These are phyloP conservation scores for Drosophila infuscata DNA, from an alignment of 2,888 invertebrate genomes.

Conservation along the genomic window DNA sequence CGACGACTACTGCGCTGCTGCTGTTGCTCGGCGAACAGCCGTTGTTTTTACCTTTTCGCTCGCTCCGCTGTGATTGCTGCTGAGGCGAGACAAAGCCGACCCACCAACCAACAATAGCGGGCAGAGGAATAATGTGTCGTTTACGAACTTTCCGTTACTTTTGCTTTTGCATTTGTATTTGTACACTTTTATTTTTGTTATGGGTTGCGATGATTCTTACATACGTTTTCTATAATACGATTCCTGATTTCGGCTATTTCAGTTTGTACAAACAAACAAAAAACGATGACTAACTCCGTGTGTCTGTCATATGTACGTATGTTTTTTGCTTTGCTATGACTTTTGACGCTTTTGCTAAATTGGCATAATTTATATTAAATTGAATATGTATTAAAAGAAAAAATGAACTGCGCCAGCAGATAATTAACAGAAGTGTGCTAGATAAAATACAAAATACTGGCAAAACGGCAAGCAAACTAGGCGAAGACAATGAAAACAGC, in stretches of 20 bases:
- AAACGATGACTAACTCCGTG: conserved; percentile 35
- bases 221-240: conserved; percentile 16
- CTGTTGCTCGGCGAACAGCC: conserved; percentile 28
- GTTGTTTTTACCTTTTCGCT: conserved; percentile 49
- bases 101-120: conserved; percentile 33
- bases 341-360: conserved; percentile 37
- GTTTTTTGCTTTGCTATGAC: conserved; percentile 22
- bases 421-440: conserved; percentile 40
- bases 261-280: conserved; percentile 36
- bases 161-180: conserved; percentile 45
- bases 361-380: conserved; percentile 31
- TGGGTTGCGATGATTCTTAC: conserved; percentile 33
- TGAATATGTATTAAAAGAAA: conserved; percentile 27
- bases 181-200: conserved; percentile 43
- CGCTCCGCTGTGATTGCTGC: conserved; percentile 34
- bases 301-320: conserved; percentile 12
- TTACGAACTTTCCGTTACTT: conserved; percentile 63
- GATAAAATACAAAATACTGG: conserved; percentile 33
- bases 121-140: conserved; percentile 47
- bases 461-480: conserved; percentile 46
- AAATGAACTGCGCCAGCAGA: conserved; percentile 13
- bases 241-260: conserved; percentile 13
- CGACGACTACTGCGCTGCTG: conserved; percentile 9
- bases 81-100: conserved; percentile 39
- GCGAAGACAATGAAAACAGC: conserved; percentile 19